These are phyloP conservation scores for Pygocentrus nattereri DNA, from an alignment of 2,797 vertebrate species.

Conservation along the genomic window DNA sequence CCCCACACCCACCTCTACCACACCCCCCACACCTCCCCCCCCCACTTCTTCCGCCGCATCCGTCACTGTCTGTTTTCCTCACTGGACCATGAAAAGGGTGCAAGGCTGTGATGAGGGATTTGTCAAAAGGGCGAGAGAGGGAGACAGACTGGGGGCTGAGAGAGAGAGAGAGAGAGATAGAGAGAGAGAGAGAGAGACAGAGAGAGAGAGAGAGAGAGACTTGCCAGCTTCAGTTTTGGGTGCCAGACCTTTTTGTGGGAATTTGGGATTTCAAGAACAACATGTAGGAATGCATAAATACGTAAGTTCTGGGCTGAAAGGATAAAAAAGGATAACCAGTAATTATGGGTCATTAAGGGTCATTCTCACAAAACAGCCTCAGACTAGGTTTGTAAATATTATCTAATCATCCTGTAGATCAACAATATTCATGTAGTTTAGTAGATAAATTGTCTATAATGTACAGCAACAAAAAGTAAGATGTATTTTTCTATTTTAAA, in stretches of 20 bases:
- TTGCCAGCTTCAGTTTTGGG: not conserved
- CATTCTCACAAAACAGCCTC: no score
- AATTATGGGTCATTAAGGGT: no score
- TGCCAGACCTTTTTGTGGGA: not conserved
- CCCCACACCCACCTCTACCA: not conserved
- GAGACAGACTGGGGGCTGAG: constrained; percentile 7
- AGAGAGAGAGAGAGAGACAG: constrained; percentile 36
- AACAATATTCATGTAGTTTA: no score
- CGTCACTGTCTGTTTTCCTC: constrained; percentile 70
- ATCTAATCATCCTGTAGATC: no score
- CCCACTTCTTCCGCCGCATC: constrained; percentile 36
- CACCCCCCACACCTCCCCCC: no score
- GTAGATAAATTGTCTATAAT: no score
- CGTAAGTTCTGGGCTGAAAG: not conserved
- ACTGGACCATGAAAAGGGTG: constrained; percentile 53
- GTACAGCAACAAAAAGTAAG: no score
- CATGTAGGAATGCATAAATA: not conserved
- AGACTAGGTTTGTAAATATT: no score
- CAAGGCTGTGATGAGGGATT: constrained; percentile 54
- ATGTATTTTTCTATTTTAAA: no score
- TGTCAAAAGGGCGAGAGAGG: constrained; percentile 54
- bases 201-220: constrained; percentile 13
- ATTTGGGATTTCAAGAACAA: not conserved
- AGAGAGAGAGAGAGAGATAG: not conserved
- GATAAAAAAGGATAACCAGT: no score